phyloP scores from a whole-genome alignment of 2,113 vertebrate genomes.

The Charina bottae region DNA sequence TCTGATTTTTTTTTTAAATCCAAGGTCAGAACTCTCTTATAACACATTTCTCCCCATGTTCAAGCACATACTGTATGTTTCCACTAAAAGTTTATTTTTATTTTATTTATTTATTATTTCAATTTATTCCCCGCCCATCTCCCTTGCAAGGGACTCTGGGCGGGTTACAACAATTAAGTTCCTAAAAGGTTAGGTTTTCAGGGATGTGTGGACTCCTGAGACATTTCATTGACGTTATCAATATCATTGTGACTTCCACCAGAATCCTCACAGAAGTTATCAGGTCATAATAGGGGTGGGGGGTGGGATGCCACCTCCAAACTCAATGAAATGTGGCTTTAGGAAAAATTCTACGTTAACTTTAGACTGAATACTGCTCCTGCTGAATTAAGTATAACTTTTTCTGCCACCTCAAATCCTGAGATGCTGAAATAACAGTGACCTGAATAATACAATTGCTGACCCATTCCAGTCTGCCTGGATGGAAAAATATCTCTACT shows the following conservation, averaged over 20 bases:
- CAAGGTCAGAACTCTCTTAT: conserved; percentile 10
- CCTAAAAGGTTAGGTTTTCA: background rate
- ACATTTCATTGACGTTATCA: background rate
- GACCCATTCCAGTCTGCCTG: background rate
- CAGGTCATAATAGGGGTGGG: background rate
- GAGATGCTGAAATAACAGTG: background rate
- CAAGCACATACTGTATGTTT: background rate
- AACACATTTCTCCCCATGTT: background rate
- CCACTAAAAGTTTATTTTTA: background rate
- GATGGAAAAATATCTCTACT: background rate
- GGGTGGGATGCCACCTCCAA: background rate
- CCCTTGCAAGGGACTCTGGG: too few species aligned
- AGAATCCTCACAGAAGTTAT: background rate
- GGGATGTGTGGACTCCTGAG: background rate
- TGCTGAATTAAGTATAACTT: background rate
- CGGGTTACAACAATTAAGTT: too few species aligned
- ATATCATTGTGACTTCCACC: background rate
- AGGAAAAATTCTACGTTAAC: background rate
- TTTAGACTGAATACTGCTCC: background rate
- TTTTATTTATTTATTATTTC: too few species aligned
- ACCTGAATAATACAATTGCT: background rate
- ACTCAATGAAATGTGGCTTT: background rate
- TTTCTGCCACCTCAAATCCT: background rate
- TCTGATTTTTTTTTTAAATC: background rate
- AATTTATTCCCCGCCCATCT: too few species aligned